Evolutionary conservation across 2,113 vertebrate genomes (phyloP), one percentile per base, ranked within the genome.

Genomic region (Atrichornis clamosus): DNA sequence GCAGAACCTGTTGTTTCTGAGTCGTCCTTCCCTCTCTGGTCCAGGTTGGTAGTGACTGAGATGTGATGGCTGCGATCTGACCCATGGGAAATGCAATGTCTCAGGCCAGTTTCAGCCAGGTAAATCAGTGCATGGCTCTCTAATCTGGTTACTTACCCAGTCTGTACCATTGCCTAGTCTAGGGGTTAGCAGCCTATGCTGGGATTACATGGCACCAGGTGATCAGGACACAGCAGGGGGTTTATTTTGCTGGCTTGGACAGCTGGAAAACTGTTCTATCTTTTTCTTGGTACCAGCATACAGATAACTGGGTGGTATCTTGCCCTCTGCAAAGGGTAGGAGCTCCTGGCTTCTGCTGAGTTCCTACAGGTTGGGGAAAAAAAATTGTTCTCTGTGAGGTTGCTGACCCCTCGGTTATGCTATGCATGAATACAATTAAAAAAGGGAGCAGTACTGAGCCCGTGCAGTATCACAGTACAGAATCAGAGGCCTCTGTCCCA

Each of bases 101-200:
- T 97, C 89, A 87, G 94, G 86, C 95, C 96, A 96, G 83, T 95
- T 92, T 95, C 94, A 96, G 96, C 82, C 95, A 96, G 96, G 95
- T 96, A 95, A 96, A 95, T 95, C 91, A 0, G 0, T 93, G 90
- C 96, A 90, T 90, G 94, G 86, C 91, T 86, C 92, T 95, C 68
- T 96, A 92, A 97, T 97, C 95, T 89, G 85, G 92, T 92, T 96
- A 89, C 56, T 95, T 90, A 90, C n/a, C 65, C 58, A 91, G 74
- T 85, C 78, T 85, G 62, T 79, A 85, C 67, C 39, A n/a, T 74
- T 0, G 64, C 91, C 64, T 91, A 67, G 82, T 63, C 81, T 78
- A 47, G 92, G 90, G 94, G 81, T 93, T 82, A 96, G 87, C 94
- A 93, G 92, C 78, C 78, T 64, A 0, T 89, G 62, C 69, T 78